phyloP scores from a whole-genome alignment of 2,888 invertebrate genomes.

The Eristalis tenax region DNA sequence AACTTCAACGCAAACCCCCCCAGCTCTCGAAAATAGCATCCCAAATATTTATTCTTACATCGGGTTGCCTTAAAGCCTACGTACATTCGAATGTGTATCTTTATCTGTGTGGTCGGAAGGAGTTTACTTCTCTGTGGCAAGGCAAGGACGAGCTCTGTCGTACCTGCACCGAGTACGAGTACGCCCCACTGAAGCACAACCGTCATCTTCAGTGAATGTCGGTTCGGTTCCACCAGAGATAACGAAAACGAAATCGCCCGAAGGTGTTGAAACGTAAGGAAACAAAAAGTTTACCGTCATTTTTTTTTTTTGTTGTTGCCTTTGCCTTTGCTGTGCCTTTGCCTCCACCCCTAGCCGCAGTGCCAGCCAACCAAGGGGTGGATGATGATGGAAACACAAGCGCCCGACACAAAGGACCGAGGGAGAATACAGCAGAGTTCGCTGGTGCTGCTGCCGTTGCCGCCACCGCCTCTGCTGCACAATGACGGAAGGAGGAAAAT shows the following conservation, averaged over 20 bases:
- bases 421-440: slow-evolving; percentile 18
- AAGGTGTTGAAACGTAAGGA: slow-evolving; percentile 77
- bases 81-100: slow-evolving; percentile 31
- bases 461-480: slow-evolving; percentile 17
- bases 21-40: slow-evolving; percentile 52
- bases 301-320: slow-evolving; percentile 9
- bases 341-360: background rate
- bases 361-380: slow-evolving; percentile 21
- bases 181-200: background rate
- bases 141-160: background rate
- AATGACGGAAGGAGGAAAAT: slow-evolving; percentile 76
- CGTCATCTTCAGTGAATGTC: slow-evolving; percentile 52
- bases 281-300: slow-evolving; percentile 66
- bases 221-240: slow-evolving; percentile 66
- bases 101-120: slow-evolving; percentile 11
- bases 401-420: slow-evolving; percentile 20
- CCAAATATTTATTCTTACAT: slow-evolving; percentile 66
- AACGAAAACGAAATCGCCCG: slow-evolving; percentile 76
- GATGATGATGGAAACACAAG: slow-evolving; percentile 30
- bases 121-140: background rate
- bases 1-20: background rate
- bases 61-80: slow-evolving; percentile 53
- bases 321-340: background rate
- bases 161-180: slow-evolving; percentile 36
- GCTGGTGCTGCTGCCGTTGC: background rate